Evolutionary conservation across 2,113 vertebrate species (phyloP).

Genomic region (Spheniscus mendiculus): DNA sequence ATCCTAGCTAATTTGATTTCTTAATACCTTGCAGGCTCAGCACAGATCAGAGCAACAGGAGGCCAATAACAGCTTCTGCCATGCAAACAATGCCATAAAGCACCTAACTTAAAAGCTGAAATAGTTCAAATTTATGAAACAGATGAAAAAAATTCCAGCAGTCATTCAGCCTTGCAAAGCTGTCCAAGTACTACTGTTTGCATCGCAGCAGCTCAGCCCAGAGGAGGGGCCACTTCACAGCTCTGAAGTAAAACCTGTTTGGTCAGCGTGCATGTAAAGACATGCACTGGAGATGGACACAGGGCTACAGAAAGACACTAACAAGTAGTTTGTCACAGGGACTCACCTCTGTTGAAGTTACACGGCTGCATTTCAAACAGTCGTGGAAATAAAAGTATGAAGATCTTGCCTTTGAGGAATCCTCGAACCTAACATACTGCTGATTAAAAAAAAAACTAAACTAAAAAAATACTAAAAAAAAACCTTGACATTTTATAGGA

Average conservation of each 20-base stretch:
- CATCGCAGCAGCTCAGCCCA: not conserved
- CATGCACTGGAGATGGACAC: not conserved
- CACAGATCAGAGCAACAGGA: not conserved
- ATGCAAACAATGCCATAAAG: not conserved
- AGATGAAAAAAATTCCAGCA: not conserved
- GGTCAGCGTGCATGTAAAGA: not conserved
- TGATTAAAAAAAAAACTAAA: too few species aligned
- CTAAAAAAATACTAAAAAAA: too few species aligned
- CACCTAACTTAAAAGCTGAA: not conserved
- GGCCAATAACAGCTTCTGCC: not conserved
- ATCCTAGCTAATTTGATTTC: not conserved
- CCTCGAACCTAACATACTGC: not conserved
- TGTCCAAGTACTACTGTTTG: not conserved
- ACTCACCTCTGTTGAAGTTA: not conserved
- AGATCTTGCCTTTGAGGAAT: not conserved
- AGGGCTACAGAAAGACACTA: not conserved
- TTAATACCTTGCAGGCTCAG: not conserved
- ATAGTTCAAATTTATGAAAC: not conserved
- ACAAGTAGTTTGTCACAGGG: not conserved
- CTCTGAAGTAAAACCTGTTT: not conserved
- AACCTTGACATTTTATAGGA: not conserved
- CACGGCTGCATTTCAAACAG: not conserved
- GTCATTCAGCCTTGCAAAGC: not conserved
- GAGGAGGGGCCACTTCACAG: not conserved
- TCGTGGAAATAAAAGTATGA: not conserved